Evolutionary conservation across 2,797 vertebrate species (phyloP).

Genomic region (Eurystomus glaucurus): DNA sequence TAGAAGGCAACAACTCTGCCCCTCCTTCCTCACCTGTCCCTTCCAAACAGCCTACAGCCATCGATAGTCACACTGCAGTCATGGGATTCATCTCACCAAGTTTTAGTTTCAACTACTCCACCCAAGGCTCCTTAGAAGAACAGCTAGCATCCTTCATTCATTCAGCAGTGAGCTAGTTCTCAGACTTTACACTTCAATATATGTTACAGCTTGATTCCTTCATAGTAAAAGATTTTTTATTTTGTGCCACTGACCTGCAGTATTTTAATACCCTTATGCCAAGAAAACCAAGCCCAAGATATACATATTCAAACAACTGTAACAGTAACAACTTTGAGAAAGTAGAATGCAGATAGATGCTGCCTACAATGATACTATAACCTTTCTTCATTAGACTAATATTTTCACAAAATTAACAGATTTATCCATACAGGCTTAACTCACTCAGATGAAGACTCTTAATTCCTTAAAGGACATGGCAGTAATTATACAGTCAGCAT

Average conservation of each 20-base stretch:
- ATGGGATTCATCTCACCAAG: no score
- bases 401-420: background rate
- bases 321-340: background rate
- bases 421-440: background rate
- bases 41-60: no score
- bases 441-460: background rate
- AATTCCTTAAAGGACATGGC: background rate
- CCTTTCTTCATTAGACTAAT: background rate
- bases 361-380: background rate
- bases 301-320: background rate
- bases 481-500: background rate
- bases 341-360: background rate
- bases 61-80: no score
- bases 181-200: background rate
- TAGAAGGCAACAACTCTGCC: no score
- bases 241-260: background rate
- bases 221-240: background rate
- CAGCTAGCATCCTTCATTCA: background rate
- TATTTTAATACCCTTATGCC: background rate
- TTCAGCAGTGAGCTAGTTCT: background rate
- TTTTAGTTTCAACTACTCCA: background rate
- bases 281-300: background rate
- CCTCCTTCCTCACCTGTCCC: no score
- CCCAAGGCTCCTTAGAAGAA: background rate
- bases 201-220: accelerated